Evolutionary conservation across 1,140 invertebrate species (phyloP), one percentile per base, ranked within the genome.

Genomic region (Teleopsis dalmanni): DNA sequence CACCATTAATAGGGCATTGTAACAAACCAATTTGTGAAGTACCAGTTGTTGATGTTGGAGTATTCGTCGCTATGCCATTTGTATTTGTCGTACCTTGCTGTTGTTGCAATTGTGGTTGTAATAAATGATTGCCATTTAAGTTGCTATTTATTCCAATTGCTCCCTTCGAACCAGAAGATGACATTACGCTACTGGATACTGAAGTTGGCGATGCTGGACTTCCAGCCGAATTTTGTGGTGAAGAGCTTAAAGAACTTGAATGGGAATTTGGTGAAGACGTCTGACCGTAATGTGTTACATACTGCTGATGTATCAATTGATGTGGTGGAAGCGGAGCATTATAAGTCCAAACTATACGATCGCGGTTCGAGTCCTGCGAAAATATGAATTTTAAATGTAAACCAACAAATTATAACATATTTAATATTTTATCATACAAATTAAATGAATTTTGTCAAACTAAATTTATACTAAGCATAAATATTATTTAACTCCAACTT

Each of bases 341-440:
- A 74, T 88, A 90, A n/a, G 87, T 91, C 88, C 88, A 91, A 11
- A 91, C 86, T 55, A 91, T 88, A 52, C 87, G 79, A 60, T 82
- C 68, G 44, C 65, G 62, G 63, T 66, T 65, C 42, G 67, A 70
- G 41, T 57, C 60, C 65, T 65, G 58, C 29, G 27, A 46, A 37
- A 48, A 26, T n/a, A 43, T 47, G 36, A 35, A 23, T 29, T 35
- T 7, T 26, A 42, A 19, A 43, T 18, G 31, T 27, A 9, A 16
- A 43, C 31, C 22, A 31, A 27, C 10, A 43, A 18, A 43, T 19
- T 29, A 31, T 19, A 31, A 43, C 11, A 14, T 19, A 5, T 26
- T 11, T 43, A 31, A 11, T 19, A 19, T 13, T 31, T n/a, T n/a
- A n/a, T n/a, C n/a, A n/a, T n/a, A n/a, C n/a, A n/a, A n/a, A n/a